Evolutionary conservation across 2,888 invertebrate genomes (phyloP).

Genomic region (Dione juno): DNA sequence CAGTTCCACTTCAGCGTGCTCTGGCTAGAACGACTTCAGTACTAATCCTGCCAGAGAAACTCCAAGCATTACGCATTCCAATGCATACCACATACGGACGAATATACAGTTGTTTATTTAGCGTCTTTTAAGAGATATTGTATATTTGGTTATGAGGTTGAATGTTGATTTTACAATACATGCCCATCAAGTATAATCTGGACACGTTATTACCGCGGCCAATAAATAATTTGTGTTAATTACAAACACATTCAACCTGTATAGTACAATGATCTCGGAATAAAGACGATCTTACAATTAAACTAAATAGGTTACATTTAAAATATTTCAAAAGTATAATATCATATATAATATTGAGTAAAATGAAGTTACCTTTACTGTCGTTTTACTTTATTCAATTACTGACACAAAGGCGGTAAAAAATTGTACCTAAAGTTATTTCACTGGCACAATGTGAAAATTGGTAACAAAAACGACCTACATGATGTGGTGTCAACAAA

Average conservation of each 20-base stretch:
- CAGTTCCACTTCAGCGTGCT: no score
- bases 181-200: not conserved
- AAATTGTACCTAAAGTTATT: conserved; percentile 59
- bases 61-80: no score
- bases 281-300: not conserved
- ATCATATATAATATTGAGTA: not conserved
- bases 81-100: no score
- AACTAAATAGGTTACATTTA: not conserved
- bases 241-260: not conserved
- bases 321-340: not conserved
- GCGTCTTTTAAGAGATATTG: no score
- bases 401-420: conserved; percentile 47
- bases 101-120: no score
- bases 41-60: no score
- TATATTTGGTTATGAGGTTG: no score
- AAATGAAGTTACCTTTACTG: conserved; percentile 42
- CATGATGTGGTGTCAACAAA: conserved; percentile 78
- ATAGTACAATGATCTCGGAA: not conserved
- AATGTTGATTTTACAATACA: not conserved
- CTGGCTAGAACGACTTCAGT: no score
- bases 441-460: conserved; percentile 70
- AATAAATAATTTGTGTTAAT: not conserved
- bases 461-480: conserved; percentile 76
- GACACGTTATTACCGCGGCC: not conserved
- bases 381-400: conserved; percentile 45